Evolutionary conservation across 2,797 vertebrate genomes (phyloP).

Genomic region (Rhabdomys pumilio): DNA sequence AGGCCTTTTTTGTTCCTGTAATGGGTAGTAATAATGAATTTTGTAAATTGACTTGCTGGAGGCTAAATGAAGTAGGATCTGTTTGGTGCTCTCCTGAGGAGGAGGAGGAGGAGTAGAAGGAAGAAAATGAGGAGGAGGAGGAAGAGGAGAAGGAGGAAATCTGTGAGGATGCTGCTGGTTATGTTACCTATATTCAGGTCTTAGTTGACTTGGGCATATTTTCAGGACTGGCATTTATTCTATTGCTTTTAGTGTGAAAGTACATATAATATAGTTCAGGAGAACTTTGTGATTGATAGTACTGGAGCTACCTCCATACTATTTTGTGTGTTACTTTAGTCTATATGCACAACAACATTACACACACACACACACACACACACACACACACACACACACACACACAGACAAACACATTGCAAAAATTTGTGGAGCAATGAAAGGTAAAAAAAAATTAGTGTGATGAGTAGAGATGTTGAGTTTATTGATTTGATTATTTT

Average conservation of each 20-base stretch:
- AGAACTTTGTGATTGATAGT: not conserved
- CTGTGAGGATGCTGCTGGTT: not conserved
- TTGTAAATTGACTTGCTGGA: conserved; percentile 27
- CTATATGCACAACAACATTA: not conserved
- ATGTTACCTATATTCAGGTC: not conserved
- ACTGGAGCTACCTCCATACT: not conserved
- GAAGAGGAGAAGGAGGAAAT: not conserved
- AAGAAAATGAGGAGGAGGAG: no score
- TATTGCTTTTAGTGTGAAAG: conserved; percentile 38
- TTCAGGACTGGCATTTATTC: not conserved
- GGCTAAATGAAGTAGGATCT: not conserved
- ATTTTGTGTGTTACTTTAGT: conserved; percentile 25
- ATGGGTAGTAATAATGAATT: not conserved
- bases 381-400: not conserved
- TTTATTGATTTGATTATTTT: conserved; percentile 43
- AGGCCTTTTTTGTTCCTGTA: conserved; percentile 1
- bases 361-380: not conserved
- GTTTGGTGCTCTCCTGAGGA: not conserved
- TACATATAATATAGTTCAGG: not conserved
- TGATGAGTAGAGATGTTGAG: not conserved
- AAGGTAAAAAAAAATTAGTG: not conserved
- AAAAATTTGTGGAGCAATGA: not conserved
- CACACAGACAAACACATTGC: no score
- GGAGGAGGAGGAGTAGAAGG: no score
- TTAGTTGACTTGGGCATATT: not conserved